phyloP scores from a whole-genome alignment of 2,113 vertebrate genomes.

The Labeo catla region DNA sequence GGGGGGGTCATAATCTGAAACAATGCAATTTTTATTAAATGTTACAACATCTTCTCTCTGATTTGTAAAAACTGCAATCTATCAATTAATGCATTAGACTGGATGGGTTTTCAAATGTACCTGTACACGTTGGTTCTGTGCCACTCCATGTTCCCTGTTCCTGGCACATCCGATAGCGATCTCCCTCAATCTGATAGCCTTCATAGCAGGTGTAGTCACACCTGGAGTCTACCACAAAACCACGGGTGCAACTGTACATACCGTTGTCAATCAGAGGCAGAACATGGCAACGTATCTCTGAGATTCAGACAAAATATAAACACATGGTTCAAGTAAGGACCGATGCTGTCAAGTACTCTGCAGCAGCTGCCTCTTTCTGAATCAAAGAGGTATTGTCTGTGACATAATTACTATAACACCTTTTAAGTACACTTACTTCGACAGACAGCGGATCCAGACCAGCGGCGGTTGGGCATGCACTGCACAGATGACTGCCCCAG shows the following conservation, averaged over 20 bases:
- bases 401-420: background rate
- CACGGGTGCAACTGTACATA: conserved; percentile 83
- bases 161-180: conserved; percentile 85
- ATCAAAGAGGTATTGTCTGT: background rate
- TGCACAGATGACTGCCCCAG: conserved; percentile 81
- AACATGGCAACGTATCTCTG: conserved; percentile 85
- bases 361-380: background rate
- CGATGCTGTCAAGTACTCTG: background rate
- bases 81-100: background rate
- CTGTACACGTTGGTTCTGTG: conserved; percentile 87
- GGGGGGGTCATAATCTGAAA: conserved; percentile 90
- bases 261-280: conserved; percentile 83
- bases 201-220: conserved; percentile 86
- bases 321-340: background rate
- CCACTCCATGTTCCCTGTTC: conserved; percentile 87
- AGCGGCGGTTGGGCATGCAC: conserved; percentile 85
- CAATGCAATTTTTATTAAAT: conserved; percentile 25
- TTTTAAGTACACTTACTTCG: conserved; percentile 81
- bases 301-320: conserved; percentile 43
- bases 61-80: background rate
- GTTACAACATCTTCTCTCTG: conserved; percentile 3
- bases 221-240: conserved; percentile 86
- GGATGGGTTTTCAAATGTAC: conserved; percentile 69
- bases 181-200: conserved; percentile 87
- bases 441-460: conserved; percentile 90